phyloP scores from a whole-genome alignment of 1,140 invertebrate species.

The Propsilocerus akamusi region DNA sequence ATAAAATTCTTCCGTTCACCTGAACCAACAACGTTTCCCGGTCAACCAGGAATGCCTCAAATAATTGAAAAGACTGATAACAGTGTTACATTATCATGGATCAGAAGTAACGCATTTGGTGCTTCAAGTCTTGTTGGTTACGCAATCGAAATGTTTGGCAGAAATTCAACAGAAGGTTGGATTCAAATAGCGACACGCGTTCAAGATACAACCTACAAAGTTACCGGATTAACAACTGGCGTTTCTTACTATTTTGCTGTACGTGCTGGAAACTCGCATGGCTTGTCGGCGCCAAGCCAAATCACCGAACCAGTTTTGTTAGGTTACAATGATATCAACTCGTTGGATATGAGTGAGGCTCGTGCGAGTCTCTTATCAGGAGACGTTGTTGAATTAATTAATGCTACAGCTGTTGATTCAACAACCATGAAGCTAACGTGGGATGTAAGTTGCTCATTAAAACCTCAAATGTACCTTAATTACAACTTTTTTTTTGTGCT shows the following conservation, averaged over 20 bases:
- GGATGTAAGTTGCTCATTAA: conserved; percentile 47
- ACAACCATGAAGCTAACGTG: conserved; percentile 66
- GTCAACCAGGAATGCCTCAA: conserved; percentile 53
- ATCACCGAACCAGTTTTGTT: conserved; percentile 41
- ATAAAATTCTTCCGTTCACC: conserved; percentile 63
- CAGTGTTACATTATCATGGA: conserved; percentile 65
- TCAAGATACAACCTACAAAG: conserved; percentile 37
- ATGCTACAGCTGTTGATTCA: conserved; percentile 62
- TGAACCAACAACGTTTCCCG: conserved; percentile 53
- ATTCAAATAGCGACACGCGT: conserved; percentile 37
- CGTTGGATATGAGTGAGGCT: conserved; percentile 40
- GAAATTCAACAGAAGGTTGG: conserved; percentile 32
- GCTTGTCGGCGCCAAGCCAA: conserved; percentile 47
- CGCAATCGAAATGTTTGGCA: conserved; percentile 46
- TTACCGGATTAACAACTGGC: conserved; percentile 45
- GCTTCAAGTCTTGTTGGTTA: conserved; percentile 62
- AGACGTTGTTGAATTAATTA: conserved; percentile 56
- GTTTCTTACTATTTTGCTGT: conserved; percentile 73
- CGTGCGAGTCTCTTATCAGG: conserved; percentile 43
- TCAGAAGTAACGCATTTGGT: conserved; percentile 52
- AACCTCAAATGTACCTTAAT: no score
- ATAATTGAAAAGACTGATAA: conserved; percentile 54
- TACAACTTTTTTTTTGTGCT: no score
- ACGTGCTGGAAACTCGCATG: conserved; percentile 67
- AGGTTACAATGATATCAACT: conserved; percentile 25